Evolutionary conservation across 2,797 vertebrate species (phyloP).

Genomic region (Miichthys miiuy): DNA sequence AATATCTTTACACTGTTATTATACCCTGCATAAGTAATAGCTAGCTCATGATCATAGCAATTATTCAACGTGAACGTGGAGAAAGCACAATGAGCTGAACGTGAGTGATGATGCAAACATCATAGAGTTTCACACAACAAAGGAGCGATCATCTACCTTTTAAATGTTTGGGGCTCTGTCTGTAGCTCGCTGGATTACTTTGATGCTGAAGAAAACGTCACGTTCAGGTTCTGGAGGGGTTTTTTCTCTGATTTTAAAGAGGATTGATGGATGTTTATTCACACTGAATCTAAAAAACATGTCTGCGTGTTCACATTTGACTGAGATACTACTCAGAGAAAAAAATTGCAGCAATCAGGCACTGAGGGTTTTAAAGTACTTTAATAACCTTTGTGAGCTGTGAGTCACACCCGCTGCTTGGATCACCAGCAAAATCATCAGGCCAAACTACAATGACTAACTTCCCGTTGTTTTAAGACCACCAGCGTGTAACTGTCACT

Average conservation of each 20-base stretch:
- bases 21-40: conserved; percentile 40
- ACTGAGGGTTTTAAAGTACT: not conserved
- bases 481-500: not conserved
- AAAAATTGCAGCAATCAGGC: not conserved
- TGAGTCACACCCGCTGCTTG: not conserved
- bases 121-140: not conserved
- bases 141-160: not conserved
- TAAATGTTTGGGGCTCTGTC: not conserved
- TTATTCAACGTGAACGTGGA: conserved; percentile 41
- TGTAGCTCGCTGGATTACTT: not conserved
- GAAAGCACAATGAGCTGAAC: not conserved
- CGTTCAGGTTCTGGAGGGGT: not conserved
- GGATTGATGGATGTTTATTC: not conserved
- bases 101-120: conserved; percentile 16
- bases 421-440: not conserved
- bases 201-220: not conserved
- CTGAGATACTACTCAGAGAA: not conserved
- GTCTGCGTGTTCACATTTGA: not conserved
- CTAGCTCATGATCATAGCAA: conserved; percentile 35
- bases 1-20: conserved; percentile 52
- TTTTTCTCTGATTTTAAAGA: not conserved
- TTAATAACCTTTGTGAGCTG: not conserved
- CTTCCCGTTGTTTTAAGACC: conserved; percentile 3
- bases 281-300: not conserved
- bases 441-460: not conserved